phyloP scores from a whole-genome alignment of 2,888 invertebrate species.

The Mesorhabditis sp. region DNA sequence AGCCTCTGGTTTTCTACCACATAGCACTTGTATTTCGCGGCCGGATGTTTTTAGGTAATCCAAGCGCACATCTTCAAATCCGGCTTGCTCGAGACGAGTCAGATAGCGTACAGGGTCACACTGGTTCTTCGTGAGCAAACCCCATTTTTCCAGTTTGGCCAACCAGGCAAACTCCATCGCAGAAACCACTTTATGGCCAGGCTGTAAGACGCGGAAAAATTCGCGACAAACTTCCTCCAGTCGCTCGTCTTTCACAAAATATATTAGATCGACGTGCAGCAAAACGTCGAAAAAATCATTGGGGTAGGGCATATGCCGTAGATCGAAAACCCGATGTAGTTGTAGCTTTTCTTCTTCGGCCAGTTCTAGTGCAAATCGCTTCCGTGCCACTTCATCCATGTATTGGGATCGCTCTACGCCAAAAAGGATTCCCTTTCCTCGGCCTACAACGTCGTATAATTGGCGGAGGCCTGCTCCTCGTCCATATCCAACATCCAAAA shows the following conservation, averaged over 20 bases:
- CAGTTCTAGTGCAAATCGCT: conserved; percentile 41
- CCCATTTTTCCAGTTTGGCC: conserved; percentile 13
- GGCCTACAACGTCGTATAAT: conserved; percentile 25
- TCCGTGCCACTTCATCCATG: conserved; percentile 38
- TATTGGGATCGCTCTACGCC: conserved; percentile 50
- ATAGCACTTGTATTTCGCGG: conserved; percentile 38
- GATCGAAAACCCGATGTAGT: conserved; percentile 38
- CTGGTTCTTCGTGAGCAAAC: conserved; percentile 33
- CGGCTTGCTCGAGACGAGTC: conserved; percentile 33
- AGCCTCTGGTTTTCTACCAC: conserved; percentile 26
- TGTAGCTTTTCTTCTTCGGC: conserved; percentile 32
- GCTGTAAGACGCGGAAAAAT: conserved; percentile 40
- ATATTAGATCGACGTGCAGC: conserved; percentile 54
- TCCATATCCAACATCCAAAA: conserved; percentile 52
- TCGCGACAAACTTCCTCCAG: conserved; percentile 43
- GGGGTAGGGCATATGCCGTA: conserved; percentile 49
- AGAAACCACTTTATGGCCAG: conserved; percentile 39
- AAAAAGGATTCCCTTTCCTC: conserved; percentile 34
- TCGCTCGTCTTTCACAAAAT: conserved; percentile 38
- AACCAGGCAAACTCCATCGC: conserved; percentile 42
- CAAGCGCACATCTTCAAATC: conserved; percentile 43
- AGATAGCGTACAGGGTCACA: conserved; percentile 46
- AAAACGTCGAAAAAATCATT: conserved; percentile 44
- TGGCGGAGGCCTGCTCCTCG: conserved; percentile 41
- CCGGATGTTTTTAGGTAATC: conserved; percentile 11